Conservation (phyloP, 2,888 invertebrate genomes). For the Minunthozetes semirufus region DNA sequence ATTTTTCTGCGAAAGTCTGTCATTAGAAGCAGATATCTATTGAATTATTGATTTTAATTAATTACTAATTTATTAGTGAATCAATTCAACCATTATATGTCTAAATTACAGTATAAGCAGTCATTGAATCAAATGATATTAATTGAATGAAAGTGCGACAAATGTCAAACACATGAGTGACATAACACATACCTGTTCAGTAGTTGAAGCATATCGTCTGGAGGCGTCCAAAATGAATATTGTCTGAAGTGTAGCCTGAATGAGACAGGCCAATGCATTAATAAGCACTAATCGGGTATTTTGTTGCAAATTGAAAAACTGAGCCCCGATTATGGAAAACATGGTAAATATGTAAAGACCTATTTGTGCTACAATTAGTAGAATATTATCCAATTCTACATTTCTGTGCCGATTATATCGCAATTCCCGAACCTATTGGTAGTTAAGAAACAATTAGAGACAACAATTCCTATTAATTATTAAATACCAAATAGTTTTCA, state of each 20-base stretch:
- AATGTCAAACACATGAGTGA: background rate
- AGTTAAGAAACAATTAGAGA: constrained; percentile 42
- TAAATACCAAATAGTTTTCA: too few relatives aligned
- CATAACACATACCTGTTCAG: constrained; percentile 51
- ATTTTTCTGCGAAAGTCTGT: too few relatives aligned
- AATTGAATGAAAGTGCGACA: background rate
- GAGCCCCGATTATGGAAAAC: constrained; percentile 86
- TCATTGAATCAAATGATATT: background rate
- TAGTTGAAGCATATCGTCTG: constrained; percentile 69
- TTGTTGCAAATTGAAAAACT: constrained; percentile 59
- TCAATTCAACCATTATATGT: too few relatives aligned
- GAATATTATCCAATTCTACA: constrained; percentile 77
- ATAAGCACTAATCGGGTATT: constrained; percentile 68
- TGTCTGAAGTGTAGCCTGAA: constrained; percentile 60
- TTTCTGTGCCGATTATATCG: constrained; percentile 76
- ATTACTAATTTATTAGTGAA: too few relatives aligned
- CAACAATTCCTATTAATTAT: constrained; percentile 32
- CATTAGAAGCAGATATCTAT: too few relatives aligned
- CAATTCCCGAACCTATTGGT: constrained; percentile 60
- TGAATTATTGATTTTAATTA: too few relatives aligned
- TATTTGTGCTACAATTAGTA: constrained; percentile 84
- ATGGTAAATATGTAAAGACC: constrained; percentile 90
- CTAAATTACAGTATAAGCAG: too few relatives aligned
- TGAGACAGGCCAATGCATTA: constrained; percentile 66
- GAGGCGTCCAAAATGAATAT: constrained; percentile 71